phyloP scores from a whole-genome alignment of 1,140 invertebrate species.

The Parapsyche elsis region DNA sequence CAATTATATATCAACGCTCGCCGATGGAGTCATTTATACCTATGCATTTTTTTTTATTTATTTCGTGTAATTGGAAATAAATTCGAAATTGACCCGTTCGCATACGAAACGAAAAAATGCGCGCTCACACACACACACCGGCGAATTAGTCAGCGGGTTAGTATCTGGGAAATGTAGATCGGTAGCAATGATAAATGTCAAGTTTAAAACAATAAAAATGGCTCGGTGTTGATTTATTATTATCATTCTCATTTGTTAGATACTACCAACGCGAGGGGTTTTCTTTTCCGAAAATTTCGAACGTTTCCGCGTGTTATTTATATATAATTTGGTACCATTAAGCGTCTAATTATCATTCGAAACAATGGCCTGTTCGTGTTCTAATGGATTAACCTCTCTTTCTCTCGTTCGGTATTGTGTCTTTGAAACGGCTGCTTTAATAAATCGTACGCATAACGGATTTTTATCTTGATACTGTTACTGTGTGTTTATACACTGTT shows the following conservation, averaged over 20 bases:
- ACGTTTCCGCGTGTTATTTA: constrained; percentile 35
- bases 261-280: not conserved
- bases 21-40: constrained; percentile 1
- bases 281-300: not conserved
- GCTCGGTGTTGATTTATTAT: constrained; percentile 27
- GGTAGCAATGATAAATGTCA: constrained; percentile 36
- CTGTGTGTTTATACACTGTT: too few species aligned
- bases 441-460: constrained; percentile 33
- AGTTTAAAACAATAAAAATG: constrained; percentile 34
- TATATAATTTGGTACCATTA: constrained; percentile 35
- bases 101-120: constrained; percentile 15
- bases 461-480: constrained; percentile 25
- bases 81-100: constrained; percentile 31
- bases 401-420: not conserved
- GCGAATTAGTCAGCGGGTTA: not conserved
- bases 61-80: not conserved
- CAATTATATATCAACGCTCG: not conserved
- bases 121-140: not conserved
- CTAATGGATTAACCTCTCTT: constrained; percentile 17
- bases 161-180: constrained; percentile 31
- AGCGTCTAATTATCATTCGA: constrained; percentile 42
- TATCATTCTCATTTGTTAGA: constrained; percentile 28
- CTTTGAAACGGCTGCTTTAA: constrained; percentile 27
- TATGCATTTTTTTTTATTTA: not conserved
- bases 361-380: constrained; percentile 35